Percentiles rank a stretch among this genome's conserved stretches.
These are phyloP conservation scores for Apeira syringaria DNA, from an alignment of 2,888 invertebrate species.

Conservation along the genomic window DNA sequence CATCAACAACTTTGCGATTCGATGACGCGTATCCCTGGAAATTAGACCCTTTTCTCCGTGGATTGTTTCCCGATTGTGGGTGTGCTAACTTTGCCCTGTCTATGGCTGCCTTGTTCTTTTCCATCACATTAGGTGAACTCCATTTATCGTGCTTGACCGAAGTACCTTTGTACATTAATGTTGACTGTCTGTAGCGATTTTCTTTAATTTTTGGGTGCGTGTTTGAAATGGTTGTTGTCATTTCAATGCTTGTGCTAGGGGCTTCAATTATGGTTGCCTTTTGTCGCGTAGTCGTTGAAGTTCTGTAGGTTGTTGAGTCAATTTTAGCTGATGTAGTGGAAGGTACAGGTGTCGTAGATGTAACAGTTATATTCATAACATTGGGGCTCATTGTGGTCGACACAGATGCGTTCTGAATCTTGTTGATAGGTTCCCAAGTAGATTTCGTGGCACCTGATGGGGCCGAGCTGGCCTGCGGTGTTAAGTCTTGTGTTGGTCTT, in stretches of 20 bases:
- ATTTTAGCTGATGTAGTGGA: conserved; percentile 37
- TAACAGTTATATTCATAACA: conserved; percentile 8
- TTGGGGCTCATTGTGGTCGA: conserved; percentile 30
- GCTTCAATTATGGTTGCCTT: conserved; percentile 29
- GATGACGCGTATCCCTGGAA: conserved; percentile 65
- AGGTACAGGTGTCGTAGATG: conserved; percentile 10
- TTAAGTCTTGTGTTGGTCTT: conserved; percentile 57
- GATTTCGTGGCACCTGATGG: conserved; percentile 43
- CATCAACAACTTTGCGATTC: conserved; percentile 44
- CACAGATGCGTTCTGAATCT: conserved; percentile 38
- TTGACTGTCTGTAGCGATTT: conserved; percentile 72
- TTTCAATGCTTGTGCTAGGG: conserved; percentile 32
- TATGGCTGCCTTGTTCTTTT: conserved; percentile 21
- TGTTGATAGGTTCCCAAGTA: conserved; percentile 33
- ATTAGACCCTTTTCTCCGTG: conserved; percentile 69
- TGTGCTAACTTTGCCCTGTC: conserved; percentile 46
- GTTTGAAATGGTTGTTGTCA: conserved; percentile 31
- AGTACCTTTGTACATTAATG: conserved; percentile 68
- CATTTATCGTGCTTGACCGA: conserved; percentile 77
- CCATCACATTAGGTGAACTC: conserved; percentile 36
- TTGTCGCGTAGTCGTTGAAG: conserved; percentile 34
- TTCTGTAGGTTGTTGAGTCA: conserved; percentile 28
- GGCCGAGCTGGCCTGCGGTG: conserved; percentile 64
- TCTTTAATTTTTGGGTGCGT: conserved; percentile 47
- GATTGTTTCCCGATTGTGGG: conserved; percentile 34